Base-by-base conservation (phyloP, 1,140 invertebrate genomes). In the Pararge aegeria region DNA sequence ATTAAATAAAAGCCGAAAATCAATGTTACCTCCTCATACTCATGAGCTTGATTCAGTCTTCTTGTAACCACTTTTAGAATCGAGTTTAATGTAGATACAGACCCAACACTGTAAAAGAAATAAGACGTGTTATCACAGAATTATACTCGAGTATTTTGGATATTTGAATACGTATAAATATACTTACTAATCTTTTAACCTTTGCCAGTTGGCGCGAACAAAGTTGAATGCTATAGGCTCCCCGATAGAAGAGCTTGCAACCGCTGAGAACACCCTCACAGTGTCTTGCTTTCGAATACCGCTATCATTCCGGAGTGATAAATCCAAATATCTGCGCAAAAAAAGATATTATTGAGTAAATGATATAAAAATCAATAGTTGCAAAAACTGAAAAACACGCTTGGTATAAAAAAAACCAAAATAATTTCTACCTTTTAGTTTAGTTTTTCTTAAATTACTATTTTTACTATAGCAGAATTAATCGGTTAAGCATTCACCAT, bases 211-310 rank as follows among this genome's bases (percentile, higher is more conserved):
- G 20, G 93, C 93, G 55, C 94, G 92, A 1, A 96, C 87, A 73
- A 94, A 96, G 64, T 93, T 93, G 68, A 95, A 96, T 0, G 93
- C 93, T 13, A 97, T 90, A 4, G 93, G 92, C 66, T 95, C 94
- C 0, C 95, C 95, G 53, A 95, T 92, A 0, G 93, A 91, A 42
- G 94, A 95, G 20, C 86, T 92, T 0, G 95, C 92, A 0, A 97
- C 93, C 0, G 94, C 91, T 0, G 91, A 92, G 74, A 97, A 95
- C 0, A 97, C 95, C 30, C 93, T 90, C 2, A 92, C 89, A 0
- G 93, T 92, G 74, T 97, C 96, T 78, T 97, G 96, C 70, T 95
- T 96, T 5, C 95, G 90, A 29, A 97, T 96, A 1, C 93, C 94
- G 6, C 94, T 94, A 59, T 94, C 93, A 48, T 94, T 92, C 1